Base-by-base conservation (phyloP, 23 tunicate species). In the Clavelina lepadiformis region DNA sequence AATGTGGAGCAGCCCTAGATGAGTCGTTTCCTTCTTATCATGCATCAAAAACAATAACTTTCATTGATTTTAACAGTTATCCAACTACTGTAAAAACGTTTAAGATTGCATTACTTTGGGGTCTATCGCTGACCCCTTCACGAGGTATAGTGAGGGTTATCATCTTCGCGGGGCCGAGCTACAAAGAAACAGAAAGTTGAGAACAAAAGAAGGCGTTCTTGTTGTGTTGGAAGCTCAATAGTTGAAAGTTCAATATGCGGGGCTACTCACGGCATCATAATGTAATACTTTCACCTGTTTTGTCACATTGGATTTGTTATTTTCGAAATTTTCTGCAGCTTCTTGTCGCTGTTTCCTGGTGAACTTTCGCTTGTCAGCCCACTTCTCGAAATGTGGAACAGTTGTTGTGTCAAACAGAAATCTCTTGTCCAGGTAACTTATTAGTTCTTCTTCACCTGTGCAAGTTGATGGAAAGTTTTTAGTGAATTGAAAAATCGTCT, bases 381-480 rank as follows among this genome's bases (percentile, higher is more conserved):
- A 83, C 22, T 61, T 75, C 7, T 74, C 46, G 60, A 83, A 83
- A 18, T 46, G 77, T 20, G 91, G 91, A 44, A 83, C 67, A 75
- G 75, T 29, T 18, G 35, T n/a, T 1, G 76, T 74, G 31, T 68
- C 82, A 68, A 83, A 74, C 31, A 63, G 35, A 46, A 83, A 83
- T 15, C 77, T 57, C 56, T 68, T 75, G 45, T 75, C 61, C 65
- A 83, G 38, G 56, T 83, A 83, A 21, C 46, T 68, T 21, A 30
- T 24, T 41, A 75, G 36, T 56, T 83, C 82, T 28, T 41, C 38
- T 19, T 75, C 80, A 52, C 58, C 89, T 79, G 46, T n/a, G n/a
- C n/a, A n/a, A n/a, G n/a, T n/a, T n/a, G n/a, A n/a, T n/a, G n/a
- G n/a, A n/a, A n/a, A n/a, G n/a, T n/a, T n/a, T n/a, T n/a, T n/a